Percentiles rank a stretch among this genome's conserved stretches.
phyloP scores from a whole-genome alignment of 2,888 invertebrate genomes.

The Eupsilia transversa region DNA sequence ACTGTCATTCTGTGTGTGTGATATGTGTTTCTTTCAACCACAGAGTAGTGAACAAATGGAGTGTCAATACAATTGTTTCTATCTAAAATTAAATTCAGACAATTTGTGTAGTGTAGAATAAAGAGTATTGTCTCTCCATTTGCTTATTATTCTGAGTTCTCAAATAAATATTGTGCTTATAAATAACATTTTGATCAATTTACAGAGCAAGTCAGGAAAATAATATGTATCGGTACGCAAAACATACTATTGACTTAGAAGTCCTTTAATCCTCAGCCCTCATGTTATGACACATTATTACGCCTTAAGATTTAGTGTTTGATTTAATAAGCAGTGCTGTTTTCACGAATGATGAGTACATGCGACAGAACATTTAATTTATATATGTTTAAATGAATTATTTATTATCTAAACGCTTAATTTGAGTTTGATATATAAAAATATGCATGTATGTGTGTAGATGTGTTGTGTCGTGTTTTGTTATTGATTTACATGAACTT shows the following conservation, averaged over 20 bases:
- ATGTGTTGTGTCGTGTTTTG: conserved; percentile 29
- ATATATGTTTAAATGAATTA: not conserved
- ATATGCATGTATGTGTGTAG: conserved; percentile 64
- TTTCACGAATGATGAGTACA: conserved; percentile 30
- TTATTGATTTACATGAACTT: conserved; percentile 8
- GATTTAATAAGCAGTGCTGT: conserved; percentile 31
- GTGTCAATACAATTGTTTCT: too few relatives aligned
- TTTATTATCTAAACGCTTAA: conserved; percentile 17
- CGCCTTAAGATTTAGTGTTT: conserved; percentile 48
- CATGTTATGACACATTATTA: conserved; percentile 50
- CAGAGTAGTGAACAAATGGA: conserved; percentile 40
- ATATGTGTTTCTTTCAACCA: conserved; percentile 41
- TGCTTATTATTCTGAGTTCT: conserved; percentile 48
- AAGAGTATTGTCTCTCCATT: conserved; percentile 22
- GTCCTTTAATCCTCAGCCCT: conserved; percentile 54
- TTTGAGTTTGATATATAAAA: conserved; percentile 33
- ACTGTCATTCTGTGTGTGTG: conserved; percentile 32
- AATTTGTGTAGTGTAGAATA: too few relatives aligned
- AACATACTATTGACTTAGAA: conserved; percentile 67
- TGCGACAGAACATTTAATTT: conserved; percentile 25
- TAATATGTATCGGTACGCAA: conserved; percentile 87
- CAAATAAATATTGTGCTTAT: conserved; percentile 47
- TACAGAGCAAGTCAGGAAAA: conserved; percentile 90
- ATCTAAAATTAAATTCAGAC: too few relatives aligned
- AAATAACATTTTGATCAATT: conserved; percentile 75